Evolutionary conservation across 2,113 vertebrate genomes (phyloP), one percentile per base, ranked within the genome.

Genomic region (Ia io): DNA sequence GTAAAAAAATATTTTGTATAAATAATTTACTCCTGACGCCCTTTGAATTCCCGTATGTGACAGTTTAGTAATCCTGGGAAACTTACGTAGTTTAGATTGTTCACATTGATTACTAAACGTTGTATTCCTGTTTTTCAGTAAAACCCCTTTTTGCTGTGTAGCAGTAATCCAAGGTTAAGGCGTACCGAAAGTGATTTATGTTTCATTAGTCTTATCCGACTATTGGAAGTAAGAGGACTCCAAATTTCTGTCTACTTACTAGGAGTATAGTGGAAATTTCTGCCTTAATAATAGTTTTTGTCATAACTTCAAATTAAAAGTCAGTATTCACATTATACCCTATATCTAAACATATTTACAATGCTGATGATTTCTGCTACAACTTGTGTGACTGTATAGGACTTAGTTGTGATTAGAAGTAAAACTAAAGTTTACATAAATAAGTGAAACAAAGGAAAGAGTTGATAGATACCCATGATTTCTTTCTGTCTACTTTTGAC

Each of bases 391-490:
- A 37, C n/a, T 65, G 0, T 56, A n/a, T n/a, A n/a, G n/a, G 5
- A 59, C 42, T 65, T 88, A 69, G 59, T 93, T 94, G 25, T 76
- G 20, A 88, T 79, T 90, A 89, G 94, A 93, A 93, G 61, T 87
- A 90, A 78, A 93, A 79, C 23, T 89, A 90, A 88, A 7, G 89
- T 93, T 88, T 82, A 18, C 35, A 1, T 65, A 71, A 56, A 42
- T 53, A 79, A 77, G 30, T 91, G 71, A 90, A 90, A 87, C 42
- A 82, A 67, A 69, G 51, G 92, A 78, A 84, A 53, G 20, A 80
- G 25, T 63, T 84, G 73, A 70, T 5, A 56, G 14, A 35, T 91
- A 53, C 3, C 47, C 11, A 88, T 8, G 47, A 63, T 84, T 88
- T 93, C 14, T 88, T 37, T 35, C 30, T n/a, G 5, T 82, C 10